Percentiles rank a stretch among this genome's conserved stretches.
Conservation (phyloP, 2,797 vertebrate genomes). For the Anguilla marmorata region DNA sequence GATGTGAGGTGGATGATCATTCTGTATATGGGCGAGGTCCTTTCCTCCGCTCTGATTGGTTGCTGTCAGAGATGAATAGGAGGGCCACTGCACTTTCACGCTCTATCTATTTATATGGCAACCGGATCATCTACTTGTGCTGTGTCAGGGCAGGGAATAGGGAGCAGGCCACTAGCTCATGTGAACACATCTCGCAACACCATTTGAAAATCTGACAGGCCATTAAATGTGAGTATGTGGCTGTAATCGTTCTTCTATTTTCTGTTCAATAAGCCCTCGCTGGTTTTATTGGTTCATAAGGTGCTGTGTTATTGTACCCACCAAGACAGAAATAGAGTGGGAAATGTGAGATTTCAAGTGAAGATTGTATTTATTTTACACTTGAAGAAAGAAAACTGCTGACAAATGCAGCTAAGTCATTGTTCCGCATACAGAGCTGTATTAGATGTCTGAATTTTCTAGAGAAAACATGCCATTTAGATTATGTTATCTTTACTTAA, state of each 20-base stretch:
- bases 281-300: neutral
- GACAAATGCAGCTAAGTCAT: neutral
- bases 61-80: conserved; percentile 6
- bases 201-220: neutral
- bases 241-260: neutral
- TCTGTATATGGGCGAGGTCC: conserved; percentile 9
- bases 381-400: neutral
- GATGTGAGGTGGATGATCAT: neutral
- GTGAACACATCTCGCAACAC: neutral
- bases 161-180: neutral
- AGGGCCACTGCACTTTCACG: neutral
- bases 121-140: conserved; percentile 10
- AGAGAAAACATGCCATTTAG: neutral
- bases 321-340: neutral
- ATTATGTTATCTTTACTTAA: neutral
- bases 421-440: neutral
- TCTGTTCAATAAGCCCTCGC: neutral
- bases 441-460: neutral
- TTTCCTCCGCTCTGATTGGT: conserved; percentile 6
- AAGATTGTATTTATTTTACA: neutral
- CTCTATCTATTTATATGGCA: conserved; percentile 14
- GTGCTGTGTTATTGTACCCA: neutral
- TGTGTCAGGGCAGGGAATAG: conserved; percentile 14
- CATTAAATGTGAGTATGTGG: neutral
- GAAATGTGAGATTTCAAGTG: neutral